Conservation (phyloP, 1,140 invertebrate genomes). For the Ganaspis sp. region DNA sequence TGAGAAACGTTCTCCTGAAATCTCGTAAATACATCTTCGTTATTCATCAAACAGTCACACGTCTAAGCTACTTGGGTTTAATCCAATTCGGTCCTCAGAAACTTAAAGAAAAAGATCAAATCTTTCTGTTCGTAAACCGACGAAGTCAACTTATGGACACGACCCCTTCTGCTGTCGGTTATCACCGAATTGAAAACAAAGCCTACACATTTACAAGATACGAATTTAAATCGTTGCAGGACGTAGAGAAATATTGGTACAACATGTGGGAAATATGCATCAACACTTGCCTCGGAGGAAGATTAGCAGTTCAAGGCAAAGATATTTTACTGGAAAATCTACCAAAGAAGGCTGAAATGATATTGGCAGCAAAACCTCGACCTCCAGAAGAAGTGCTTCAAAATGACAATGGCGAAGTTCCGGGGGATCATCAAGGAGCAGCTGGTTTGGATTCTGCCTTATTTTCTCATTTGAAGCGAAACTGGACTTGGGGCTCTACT, state of each 20-base stretch:
- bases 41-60: slow-evolving; percentile 78
- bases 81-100: slow-evolving; percentile 83
- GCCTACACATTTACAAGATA: slow-evolving; percentile 78
- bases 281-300: slow-evolving; percentile 81
- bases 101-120: slow-evolving; percentile 83
- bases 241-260: slow-evolving; percentile 85
- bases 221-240: slow-evolving; percentile 76
- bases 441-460: slow-evolving; percentile 84
- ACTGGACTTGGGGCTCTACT: slow-evolving; percentile 80
- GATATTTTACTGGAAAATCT: slow-evolving; percentile 76
- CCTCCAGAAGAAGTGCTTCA: slow-evolving; percentile 71
- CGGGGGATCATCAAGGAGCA: slow-evolving; percentile 84
- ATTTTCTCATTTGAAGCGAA: slow-evolving; percentile 82
- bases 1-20: slow-evolving; percentile 77
- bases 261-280: slow-evolving; percentile 83
- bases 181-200: slow-evolving; percentile 80
- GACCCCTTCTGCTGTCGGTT: slow-evolving; percentile 79
- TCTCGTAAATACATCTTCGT: slow-evolving; percentile 82
- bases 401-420: slow-evolving; percentile 79
- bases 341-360: slow-evolving; percentile 76
- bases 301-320: slow-evolving; percentile 71
- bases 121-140: slow-evolving; percentile 84
- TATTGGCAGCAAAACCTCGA: slow-evolving; percentile 68
- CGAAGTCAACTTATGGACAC: slow-evolving; percentile 82
- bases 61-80: slow-evolving; percentile 82